These are phyloP conservation scores for Phylloscopus trochiloides DNA, from an alignment of 2,113 vertebrate genomes.

Conservation along the genomic window DNA sequence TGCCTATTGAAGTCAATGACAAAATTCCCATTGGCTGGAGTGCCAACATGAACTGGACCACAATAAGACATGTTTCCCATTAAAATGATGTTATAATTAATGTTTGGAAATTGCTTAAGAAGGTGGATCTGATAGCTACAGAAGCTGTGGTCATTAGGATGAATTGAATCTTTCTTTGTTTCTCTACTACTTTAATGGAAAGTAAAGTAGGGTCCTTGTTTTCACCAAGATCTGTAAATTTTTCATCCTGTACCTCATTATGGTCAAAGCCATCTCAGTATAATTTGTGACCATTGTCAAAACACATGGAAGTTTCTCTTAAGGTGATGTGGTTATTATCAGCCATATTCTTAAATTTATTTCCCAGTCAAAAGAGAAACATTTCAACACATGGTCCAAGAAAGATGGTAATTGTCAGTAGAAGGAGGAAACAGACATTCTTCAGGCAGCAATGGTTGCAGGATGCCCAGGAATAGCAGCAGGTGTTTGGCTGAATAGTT, in stretches of 20 bases:
- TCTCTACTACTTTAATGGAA: not conserved
- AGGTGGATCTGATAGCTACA: not conserved
- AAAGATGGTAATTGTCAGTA: not conserved
- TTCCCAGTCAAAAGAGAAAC: not conserved
- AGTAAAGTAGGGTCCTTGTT: not conserved
- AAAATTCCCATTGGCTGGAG: not conserved
- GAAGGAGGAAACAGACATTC: not conserved
- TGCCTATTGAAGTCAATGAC: not conserved
- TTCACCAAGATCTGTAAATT: not conserved
- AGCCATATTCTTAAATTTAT: not conserved
- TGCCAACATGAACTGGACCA: not conserved
- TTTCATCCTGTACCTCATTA: not conserved
- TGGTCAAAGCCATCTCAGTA: not conserved
- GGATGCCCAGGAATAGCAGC: not conserved
- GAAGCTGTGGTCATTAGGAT: not conserved
- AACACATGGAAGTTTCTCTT: not conserved
- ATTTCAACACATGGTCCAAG: not conserved
- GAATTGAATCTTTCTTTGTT: not conserved
- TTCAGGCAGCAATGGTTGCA: not conserved
- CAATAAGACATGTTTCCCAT: not conserved
- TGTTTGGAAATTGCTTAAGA: not conserved
- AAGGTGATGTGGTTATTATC: not conserved
- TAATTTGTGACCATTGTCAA: not conserved
- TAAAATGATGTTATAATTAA: not conserved
- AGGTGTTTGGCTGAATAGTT: not conserved